Base-by-base conservation (phyloP, 2,113 vertebrate genomes). In the Macquaria australasica region DNA sequence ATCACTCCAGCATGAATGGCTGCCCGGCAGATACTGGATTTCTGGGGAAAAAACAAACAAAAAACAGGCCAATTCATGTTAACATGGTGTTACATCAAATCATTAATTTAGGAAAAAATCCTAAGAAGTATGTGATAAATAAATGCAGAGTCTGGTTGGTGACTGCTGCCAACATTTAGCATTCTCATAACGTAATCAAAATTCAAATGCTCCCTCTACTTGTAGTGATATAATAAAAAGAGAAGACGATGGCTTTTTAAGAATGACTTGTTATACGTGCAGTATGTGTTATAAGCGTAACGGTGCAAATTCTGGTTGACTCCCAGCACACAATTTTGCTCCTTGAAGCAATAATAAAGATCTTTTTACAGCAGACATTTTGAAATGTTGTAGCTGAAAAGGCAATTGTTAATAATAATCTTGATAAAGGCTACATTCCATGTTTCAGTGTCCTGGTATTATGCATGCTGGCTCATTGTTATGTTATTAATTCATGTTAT, bases 1-100 rank as follows among this genome's bases (percentile, higher is more conserved):
- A 99, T 95, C 53, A 99, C 98, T 1, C 98, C 98, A 10, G 98
- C 97, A 1, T 99, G 98, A 6, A 99, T 89, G 0, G 97, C 98
- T 14, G 98, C 96, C 87, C 97, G 95, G 90, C 98, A 99, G 89
- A 99, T 98, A 77, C 98, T 99, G 41, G 98, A 99, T 64, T 97
- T 92, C 98, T 99, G 84, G 5, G 16, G 15, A 59, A 51, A 72
- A 4, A 73, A 70, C 2, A 43, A 5, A 10, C 8, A 59, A 51
- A 72, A 6, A 73, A 70, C 2, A 43, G 8, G 10, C 8, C 48
- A 64, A 1, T 68, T 25, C 0, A 21, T 28, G 56, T 72, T 45
- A 15, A 45, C 8, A 20, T 51, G 20, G 11, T 37, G 16, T 41
- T 16, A 8, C 7, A 56, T 31, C 51, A 51, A 39, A 39, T 20